Evolutionary conservation across 2,888 invertebrate species (phyloP), one percentile per base, ranked within the genome.

Genomic region (Papilio protenor): DNA sequence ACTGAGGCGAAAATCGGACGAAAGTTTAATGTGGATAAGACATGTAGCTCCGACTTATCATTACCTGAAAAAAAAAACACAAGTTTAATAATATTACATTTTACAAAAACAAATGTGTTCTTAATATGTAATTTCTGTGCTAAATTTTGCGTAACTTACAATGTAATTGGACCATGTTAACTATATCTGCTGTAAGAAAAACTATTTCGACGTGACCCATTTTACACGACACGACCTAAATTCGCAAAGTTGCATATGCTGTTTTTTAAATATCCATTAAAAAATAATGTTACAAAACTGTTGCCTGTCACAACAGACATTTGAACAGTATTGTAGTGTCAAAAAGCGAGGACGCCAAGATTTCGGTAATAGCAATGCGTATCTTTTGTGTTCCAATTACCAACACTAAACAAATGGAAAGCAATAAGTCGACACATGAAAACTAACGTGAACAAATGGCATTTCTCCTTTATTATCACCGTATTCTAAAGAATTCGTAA

Each of bases 121-220:
- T 76, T 79, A 84, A 83, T 85, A 81, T 85, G 83, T 78, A 82
- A 78, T 79, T 76, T 81, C 81, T 83, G 86, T 84, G 82, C 86
- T 81, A 86, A 82, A 85, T 85, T 79, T 49, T 82, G 82, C 77
- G 79, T 77, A 80, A 80, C 76, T 83, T 87, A 87, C 61, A 79
- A 87, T 90, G 89, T 91, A 94, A 94, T 94, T 92, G 90, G 92
- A 92, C 85, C 91, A 89, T 90, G 90, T 90, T 91, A 93, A 92
- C 91, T 90, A 91, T 90, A 88, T 86, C 85, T 85, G 82, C 81
- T 88, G 89, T 88, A 89, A 89, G 88, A 87, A 86, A 83, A 85
- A 88, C 90, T 92, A 92, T 92, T 93, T 92, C 87, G 88, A 88
- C 86, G 85, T 91, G 94, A 94, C 94, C 94, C 85, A 93, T 91